Conservation (phyloP, 2,888 invertebrate species). For the Celastrina argiolus region DNA sequence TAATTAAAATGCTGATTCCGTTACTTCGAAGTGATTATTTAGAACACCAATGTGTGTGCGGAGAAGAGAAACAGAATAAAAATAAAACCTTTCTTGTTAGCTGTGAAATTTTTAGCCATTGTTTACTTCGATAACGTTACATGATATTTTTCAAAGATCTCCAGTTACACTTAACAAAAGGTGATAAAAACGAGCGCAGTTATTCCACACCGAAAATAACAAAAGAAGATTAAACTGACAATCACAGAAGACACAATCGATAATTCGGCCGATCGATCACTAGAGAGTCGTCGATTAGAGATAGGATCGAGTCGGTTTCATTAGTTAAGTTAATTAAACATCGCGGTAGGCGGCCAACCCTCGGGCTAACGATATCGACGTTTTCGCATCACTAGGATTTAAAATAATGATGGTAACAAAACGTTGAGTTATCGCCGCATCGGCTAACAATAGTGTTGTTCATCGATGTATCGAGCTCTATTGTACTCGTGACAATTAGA, state of each 20-base stretch:
- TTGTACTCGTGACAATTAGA: conserved; percentile 20
- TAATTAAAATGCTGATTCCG: background rate
- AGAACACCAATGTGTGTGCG: background rate
- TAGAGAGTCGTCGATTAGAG: conserved; percentile 17
- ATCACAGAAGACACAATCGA: conserved; percentile 20
- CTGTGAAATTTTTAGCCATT: background rate
- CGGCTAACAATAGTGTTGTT: conserved; percentile 19
- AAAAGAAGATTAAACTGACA: conserved; percentile 11
- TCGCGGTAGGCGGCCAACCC: conserved; percentile 26
- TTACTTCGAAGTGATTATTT: background rate
- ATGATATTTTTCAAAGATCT: conserved; percentile 5
- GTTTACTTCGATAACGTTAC: background rate
- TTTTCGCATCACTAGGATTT: conserved; percentile 23
- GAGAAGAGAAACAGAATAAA: background rate
- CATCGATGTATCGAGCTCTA: conserved; percentile 9
- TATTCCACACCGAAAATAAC: background rate
- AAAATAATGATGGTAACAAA: conserved; percentile 23
- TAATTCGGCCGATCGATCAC: conserved; percentile 22
- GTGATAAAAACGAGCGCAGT: background rate
- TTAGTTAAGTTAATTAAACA: conserved; percentile 32
- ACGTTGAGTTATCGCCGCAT: conserved; percentile 10
- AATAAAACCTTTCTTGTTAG: background rate
- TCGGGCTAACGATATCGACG: conserved; percentile 16
- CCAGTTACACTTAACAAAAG: background rate
- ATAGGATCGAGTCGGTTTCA: conserved; percentile 30